Base-by-base conservation (phyloP, 2,888 invertebrate genomes). In the Cenopis cana region DNA sequence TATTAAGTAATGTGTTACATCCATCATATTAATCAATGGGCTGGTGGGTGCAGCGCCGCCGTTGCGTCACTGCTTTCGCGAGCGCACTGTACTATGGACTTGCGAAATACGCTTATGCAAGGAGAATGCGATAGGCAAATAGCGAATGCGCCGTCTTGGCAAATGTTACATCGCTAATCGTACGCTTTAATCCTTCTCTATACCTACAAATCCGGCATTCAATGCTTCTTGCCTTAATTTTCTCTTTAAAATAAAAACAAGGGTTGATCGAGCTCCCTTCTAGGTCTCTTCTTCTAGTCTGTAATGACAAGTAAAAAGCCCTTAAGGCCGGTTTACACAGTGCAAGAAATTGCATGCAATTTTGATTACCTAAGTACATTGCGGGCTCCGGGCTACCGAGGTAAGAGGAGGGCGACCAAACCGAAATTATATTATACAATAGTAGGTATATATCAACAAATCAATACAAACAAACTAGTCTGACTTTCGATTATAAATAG, bases 41-140 rank as follows among this genome's bases (percentile, higher is more conserved):
- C 82, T 77, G 79, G 78, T 50, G 36, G 64, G 67, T 49, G 81
- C 74, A 74, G 74, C 55, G 77, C 93, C 92, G 86, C 92, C 55
- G 77, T 93, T 93, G 86, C 92, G 86, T 92, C 90, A 93, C 80
- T 80, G 85, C 91, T 92, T 93, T 93, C 91, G 87, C 87, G 85
- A 78, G 82, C 76, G 73, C 85, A 79, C 83, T 84, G 86, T 88
- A 84, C 81, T 81, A 78, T 80, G 77, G 77, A 77, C 83, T 91
- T 92, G 89, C 88, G 90, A 91, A 91, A 91, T 84, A 82, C 73
- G 80, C 85, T 91, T 91, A 89, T 89, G 90, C 88, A 91, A 88
- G 82, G 80, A 83, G 80, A 82, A 83, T 80, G 80, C 85, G 82
- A 86, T 87, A 88, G 85, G 85, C 85, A 85, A 87, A 89, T 89